Percentiles rank a stretch among this genome's conserved stretches.
Evolutionary conservation across 2,113 vertebrate species (phyloP).

Genomic region (Phyllostomus hastatus): DNA sequence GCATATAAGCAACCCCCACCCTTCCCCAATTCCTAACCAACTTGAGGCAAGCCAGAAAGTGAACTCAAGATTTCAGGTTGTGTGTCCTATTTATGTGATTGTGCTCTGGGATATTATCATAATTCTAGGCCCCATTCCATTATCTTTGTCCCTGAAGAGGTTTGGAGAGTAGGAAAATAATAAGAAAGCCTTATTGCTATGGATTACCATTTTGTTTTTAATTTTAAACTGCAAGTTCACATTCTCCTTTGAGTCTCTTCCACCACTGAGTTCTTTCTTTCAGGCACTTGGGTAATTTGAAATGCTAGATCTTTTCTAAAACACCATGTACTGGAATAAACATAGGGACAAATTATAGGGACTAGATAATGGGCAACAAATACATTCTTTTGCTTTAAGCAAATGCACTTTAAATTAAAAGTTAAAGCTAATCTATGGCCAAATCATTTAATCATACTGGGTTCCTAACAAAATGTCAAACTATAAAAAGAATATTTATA

Average conservation of each 20-base stretch:
- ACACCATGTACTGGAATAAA: neutral
- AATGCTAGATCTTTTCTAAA: conserved; percentile 43
- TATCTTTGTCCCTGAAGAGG: conserved; percentile 7
- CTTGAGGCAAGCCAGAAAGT: neutral
- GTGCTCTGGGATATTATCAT: neutral
- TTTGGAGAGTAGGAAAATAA: neutral
- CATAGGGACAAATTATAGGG: neutral
- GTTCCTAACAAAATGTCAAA: conserved; percentile 21
- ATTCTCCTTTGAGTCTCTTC: conserved; percentile 35
- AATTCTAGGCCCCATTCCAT: neutral
- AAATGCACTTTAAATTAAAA: neutral
- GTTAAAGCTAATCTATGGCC: neutral
- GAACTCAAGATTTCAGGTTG: neutral
- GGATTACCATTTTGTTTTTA: conserved; percentile 49
- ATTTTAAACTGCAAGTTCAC: conserved; percentile 57
- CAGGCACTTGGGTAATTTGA: conserved; percentile 19
- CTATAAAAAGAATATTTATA: neutral
- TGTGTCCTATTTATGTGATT: neutral
- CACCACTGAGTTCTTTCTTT: neutral
- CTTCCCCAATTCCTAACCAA: neutral
- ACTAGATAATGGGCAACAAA: neutral
- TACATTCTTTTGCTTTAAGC: neutral
- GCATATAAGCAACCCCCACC: rapidly evolving
- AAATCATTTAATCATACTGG: neutral
- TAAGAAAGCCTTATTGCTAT: neutral